Conservation (phyloP, 1,140 invertebrate genomes). For the Bombus polaris region DNA sequence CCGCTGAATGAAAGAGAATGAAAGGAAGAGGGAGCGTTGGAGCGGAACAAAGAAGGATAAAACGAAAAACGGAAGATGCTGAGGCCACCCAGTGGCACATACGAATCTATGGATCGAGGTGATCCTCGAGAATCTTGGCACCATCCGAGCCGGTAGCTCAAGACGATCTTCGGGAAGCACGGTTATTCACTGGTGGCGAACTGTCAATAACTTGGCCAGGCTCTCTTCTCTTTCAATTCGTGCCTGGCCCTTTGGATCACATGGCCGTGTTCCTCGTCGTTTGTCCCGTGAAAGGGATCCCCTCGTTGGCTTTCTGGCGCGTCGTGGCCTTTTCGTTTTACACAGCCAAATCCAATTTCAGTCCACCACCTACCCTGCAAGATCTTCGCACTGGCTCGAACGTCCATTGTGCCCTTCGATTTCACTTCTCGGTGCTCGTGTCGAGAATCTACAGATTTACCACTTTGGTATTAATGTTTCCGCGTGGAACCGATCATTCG, state of each 20-base stretch:
- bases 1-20: neutral
- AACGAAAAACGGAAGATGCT: neutral
- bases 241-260: conserved; percentile 47
- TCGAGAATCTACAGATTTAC: neutral
- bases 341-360: conserved; percentile 67
- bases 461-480: neutral
- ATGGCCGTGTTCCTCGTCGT: conserved; percentile 57
- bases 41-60: conserved; percentile 17
- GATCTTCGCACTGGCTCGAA: conserved; percentile 30
- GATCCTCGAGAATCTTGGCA: conserved; percentile 53
- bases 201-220: conserved; percentile 60
- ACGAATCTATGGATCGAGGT: neutral
- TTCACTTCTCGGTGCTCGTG: neutral
- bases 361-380: conserved; percentile 42
- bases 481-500: neutral
- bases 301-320: conserved; percentile 30
- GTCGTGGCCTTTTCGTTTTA: conserved; percentile 58
- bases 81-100: conserved; percentile 15
- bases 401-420: conserved; percentile 5
- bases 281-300: conserved; percentile 44
- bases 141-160: neutral
- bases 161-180: conserved; percentile 44
- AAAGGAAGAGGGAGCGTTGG: neutral
- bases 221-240: conserved; percentile 42
- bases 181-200: conserved; percentile 64